Percentiles rank a stretch among this genome's conserved stretches.
phyloP scores from a whole-genome alignment of 2,113 vertebrate genomes.

The Scomber scombrus region DNA sequence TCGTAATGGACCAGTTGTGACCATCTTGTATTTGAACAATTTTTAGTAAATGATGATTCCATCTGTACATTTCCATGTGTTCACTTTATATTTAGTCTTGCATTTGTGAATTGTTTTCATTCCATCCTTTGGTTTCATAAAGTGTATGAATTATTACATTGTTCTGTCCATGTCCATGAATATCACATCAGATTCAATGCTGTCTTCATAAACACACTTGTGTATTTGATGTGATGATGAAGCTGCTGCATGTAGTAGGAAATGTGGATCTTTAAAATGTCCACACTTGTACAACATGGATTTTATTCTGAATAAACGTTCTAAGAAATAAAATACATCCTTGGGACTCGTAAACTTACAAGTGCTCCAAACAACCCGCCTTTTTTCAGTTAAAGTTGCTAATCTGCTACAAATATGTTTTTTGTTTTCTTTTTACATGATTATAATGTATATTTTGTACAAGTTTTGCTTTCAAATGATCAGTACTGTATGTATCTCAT shows the following conservation, averaged over 20 bases:
- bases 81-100: not conserved
- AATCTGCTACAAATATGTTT: not conserved
- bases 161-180: conserved; percentile 16
- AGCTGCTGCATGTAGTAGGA: conserved; percentile 9
- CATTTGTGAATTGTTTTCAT: not conserved
- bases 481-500: conserved; percentile 28
- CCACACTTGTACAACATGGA: conserved; percentile 6
- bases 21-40: not conserved
- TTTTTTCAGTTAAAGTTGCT: not conserved
- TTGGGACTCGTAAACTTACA: not conserved
- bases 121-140: conserved; percentile 23
- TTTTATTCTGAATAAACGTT: conserved; percentile 48
- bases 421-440: conserved; percentile 13
- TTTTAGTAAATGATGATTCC: not conserved
- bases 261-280: not conserved
- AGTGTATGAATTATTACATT: conserved; percentile 2
- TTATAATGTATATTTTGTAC: conserved; percentile 44
- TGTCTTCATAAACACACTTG: conserved; percentile 4
- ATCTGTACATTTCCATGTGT: conserved; percentile 15
- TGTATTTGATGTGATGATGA: conserved; percentile 10
- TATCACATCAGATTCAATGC: conserved; percentile 6
- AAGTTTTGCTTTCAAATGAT: conserved; percentile 21
- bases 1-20: not conserved
- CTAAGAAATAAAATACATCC: not conserved
- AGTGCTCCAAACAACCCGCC: not conserved